Conservation (phyloP, 2,797 vertebrate genomes). For the Eulemur rubriventer region DNA sequence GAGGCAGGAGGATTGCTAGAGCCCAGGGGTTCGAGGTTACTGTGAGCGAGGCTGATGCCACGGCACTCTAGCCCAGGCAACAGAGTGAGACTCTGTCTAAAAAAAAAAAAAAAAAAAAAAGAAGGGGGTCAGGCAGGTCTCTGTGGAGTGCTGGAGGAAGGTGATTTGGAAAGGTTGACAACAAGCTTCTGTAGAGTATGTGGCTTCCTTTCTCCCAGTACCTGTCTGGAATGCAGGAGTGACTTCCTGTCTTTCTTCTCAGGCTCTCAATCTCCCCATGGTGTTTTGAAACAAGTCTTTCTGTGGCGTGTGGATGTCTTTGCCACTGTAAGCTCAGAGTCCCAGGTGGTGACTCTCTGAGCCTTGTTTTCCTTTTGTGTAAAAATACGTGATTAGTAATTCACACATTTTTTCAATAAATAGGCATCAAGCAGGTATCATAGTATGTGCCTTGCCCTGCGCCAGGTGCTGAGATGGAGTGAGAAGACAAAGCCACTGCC, state of each 20-base stretch:
- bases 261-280: not conserved
- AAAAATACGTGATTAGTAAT: not conserved
- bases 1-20: no score
- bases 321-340: not conserved
- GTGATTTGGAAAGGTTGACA: not conserved
- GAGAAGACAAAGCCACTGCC: not conserved
- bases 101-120: no score
- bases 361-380: not conserved
- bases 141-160: not conserved
- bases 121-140: not conserved
- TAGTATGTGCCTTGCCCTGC: rapidly evolving
- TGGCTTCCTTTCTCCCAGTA: not conserved
- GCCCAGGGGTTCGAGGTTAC: no score
- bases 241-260: not conserved
- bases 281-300: not conserved
- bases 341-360: not conserved
- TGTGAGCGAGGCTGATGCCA: no score
- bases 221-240: rapidly evolving
- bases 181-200: no score
- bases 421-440: not conserved
- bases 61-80: no score
- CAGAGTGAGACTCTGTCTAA: no score
- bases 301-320: no score
- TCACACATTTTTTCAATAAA: not conserved
- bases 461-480: rapidly evolving